Evolutionary conservation across 1,140 invertebrate species (phyloP), one percentile per base, ranked within the genome.

Genomic region (Mercenaria mercenaria): DNA sequence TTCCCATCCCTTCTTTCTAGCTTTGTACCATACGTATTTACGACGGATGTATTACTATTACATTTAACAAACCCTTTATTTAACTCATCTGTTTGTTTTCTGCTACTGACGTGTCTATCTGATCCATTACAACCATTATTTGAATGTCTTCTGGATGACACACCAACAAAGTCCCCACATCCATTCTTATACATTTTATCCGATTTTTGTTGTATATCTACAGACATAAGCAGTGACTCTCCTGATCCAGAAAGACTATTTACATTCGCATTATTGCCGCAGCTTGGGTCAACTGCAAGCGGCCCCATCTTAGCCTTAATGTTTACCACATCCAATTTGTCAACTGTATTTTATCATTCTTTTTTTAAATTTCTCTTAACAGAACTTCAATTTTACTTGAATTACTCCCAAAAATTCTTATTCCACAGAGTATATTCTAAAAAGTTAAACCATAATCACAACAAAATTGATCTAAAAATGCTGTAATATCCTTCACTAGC

Each of bases 271-370:
- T 34, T 41, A 61, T 20, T 37, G 15, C 79, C 79, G 37, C 11
- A 37, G 61, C 52, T 81, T 81, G 79, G 59, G n/a, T 81, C 79
- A 59, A 81, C 37, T 50, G 23, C 11, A 4, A 81, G 37, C 0
- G 79, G 56, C 8, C 34, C 52, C 79, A 81, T 81, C 1, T 1
- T 72, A 13, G 3, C 3, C 43, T 6, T 8, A 47, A 47, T 47
- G 15, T 47, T 47, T 47, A 15, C 15, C 6, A 20, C 26, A 59
- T n/a, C n/a, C n/a, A n/a, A n/a, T n/a, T n/a, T n/a, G n/a, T n/a
- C n/a, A n/a, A n/a, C n/a, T n/a, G n/a, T n/a, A n/a, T n/a, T n/a
- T n/a, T n/a, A n/a, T n/a, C n/a, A n/a, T n/a, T n/a, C n/a, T n/a
- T n/a, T n/a, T n/a, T n/a, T n/a, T n/a, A n/a, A n/a, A n/a, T n/a